Evolutionary conservation across 1,140 invertebrate genomes (phyloP), one percentile per base, ranked within the genome.

Genomic region (Conus ventricosus): DNA sequence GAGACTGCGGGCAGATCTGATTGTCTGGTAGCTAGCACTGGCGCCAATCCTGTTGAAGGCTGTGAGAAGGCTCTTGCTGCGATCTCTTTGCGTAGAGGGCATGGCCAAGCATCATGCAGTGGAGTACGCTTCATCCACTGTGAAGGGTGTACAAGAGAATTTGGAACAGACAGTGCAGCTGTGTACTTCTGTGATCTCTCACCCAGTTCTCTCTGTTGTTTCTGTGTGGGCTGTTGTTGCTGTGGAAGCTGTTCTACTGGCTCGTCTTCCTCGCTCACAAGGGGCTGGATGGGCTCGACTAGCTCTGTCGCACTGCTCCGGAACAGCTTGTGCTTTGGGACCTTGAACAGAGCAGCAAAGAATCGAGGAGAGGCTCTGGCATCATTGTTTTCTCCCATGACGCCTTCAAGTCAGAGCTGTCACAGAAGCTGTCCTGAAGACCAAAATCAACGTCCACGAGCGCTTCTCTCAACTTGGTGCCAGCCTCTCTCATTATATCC

Each of bases 51-150:
- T 76, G 71, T 76, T 76, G 71, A 3, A 6, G 20, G n/a, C 71
- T 76, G 71, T 76, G 71, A 76, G 71, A 76, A 76, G 71, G 71
- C 71, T 76, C 5, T 76, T 76, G 71, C 71, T 76, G 71, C 71
- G 71, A 76, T 76, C 71, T 76, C 4, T 76, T 76, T 1, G 71
- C 71, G n/a, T 76, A 76, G 17, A 76, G 71, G 71, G 71, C 71
- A 76, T 76, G 71, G 71, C 71, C 71, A 76, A 76, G 71, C 71
- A 76, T 76, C 71, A 76, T 76, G 71, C 25, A 76, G 71, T 76
- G 71, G 71, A 8, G 71, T 76, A 23, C 71, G 71, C 71, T 76
- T 76, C 71, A n/a, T 25, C 71, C 71, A 76, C 71, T n/a, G 71
- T 76, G 71, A n/a, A 76, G 15, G 71, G 4, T 76, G 71, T 76